phyloP scores from a whole-genome alignment of 2,797 vertebrate species.

The Sebastes matsubarae region DNA sequence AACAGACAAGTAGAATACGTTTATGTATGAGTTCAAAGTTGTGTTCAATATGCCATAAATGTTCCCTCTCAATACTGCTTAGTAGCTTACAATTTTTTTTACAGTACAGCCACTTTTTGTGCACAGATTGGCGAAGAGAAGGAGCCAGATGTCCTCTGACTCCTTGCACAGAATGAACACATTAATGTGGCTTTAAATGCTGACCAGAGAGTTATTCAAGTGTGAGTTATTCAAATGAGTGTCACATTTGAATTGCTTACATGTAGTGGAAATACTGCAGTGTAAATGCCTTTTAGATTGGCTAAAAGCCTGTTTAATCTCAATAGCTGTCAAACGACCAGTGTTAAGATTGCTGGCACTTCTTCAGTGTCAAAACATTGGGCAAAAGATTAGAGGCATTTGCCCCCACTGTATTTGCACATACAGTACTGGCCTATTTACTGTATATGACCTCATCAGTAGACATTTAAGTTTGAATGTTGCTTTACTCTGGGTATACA shows the following conservation, averaged over 20 bases:
- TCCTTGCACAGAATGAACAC: constrained; percentile 28
- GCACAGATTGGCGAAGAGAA: constrained; percentile 16
- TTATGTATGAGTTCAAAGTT: not conserved
- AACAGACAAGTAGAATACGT: not conserved
- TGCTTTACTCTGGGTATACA: constrained; percentile 2
- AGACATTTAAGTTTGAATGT: not conserved
- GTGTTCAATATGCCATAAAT: not conserved
- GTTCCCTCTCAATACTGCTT: not conserved
- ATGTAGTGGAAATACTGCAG: constrained; percentile 27
- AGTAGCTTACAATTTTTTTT: not conserved
- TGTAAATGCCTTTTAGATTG: constrained; percentile 19
- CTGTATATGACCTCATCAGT: not conserved
- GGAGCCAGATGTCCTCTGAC: constrained; percentile 38
- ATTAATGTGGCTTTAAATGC: constrained; percentile 42
- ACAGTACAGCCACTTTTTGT: not conserved
- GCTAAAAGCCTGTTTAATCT: constrained; percentile 22
- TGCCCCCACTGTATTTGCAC: not conserved
- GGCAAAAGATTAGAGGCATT: not conserved
- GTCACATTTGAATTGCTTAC: constrained; percentile 37
- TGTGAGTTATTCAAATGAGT: constrained; percentile 46
- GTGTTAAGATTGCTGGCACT: not conserved
- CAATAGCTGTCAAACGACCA: constrained; percentile 8
- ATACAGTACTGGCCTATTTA: not conserved
- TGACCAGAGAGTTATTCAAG: constrained; percentile 47
- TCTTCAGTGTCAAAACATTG: not conserved